phyloP scores from a whole-genome alignment of 2,113 vertebrate genomes.

The Dromiciops gliroides region DNA sequence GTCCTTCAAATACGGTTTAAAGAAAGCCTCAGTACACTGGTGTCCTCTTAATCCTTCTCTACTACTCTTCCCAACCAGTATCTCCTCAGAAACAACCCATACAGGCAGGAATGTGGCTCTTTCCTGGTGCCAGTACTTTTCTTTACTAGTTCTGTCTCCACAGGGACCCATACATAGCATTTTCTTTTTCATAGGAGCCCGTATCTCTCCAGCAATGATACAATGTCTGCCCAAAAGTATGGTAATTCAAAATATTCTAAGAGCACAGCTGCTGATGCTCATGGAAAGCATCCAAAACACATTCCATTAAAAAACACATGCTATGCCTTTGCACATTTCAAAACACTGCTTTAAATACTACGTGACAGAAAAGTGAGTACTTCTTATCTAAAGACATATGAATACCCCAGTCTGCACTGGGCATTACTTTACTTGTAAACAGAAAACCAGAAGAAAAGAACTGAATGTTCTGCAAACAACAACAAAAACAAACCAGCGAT shows the following conservation, averaged over 20 bases:
- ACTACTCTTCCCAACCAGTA: slow-evolving; percentile 32
- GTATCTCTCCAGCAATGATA: slow-evolving; percentile 59
- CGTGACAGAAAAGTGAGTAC: slow-evolving; percentile 50
- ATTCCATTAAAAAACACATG: slow-evolving; percentile 71
- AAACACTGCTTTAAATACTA: slow-evolving; percentile 72
- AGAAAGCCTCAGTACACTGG: slow-evolving; percentile 14
- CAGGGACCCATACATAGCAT: slow-evolving; percentile 6
- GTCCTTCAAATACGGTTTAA: slow-evolving; percentile 40
- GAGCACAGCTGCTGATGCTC: slow-evolving; percentile 70
- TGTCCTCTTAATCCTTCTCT: slow-evolving; percentile 25
- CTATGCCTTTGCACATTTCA: slow-evolving; percentile 67
- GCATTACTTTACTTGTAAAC: slow-evolving; percentile 52
- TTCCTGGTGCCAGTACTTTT: slow-evolving; percentile 25
- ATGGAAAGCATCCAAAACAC: slow-evolving; percentile 75
- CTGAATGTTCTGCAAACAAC: slow-evolving; percentile 45
- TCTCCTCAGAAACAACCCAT: slow-evolving; percentile 7
- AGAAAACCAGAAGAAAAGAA: slow-evolving; percentile 37
- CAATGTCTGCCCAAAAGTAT: slow-evolving; percentile 53
- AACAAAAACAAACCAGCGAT: too few species aligned
- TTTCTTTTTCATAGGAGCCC: slow-evolving; percentile 41
- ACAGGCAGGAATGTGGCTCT: neutral
- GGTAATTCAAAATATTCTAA: slow-evolving; percentile 69
- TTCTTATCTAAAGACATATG: slow-evolving; percentile 58
- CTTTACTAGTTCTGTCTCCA: slow-evolving; percentile 30
- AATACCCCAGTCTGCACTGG: slow-evolving; percentile 40